A percentile compares a stretch with the other conserved stretches of the same genome.
These are phyloP conservation scores for Cherax destructor DNA, from an alignment of 1,140 invertebrate species.

Conservation along the genomic window DNA sequence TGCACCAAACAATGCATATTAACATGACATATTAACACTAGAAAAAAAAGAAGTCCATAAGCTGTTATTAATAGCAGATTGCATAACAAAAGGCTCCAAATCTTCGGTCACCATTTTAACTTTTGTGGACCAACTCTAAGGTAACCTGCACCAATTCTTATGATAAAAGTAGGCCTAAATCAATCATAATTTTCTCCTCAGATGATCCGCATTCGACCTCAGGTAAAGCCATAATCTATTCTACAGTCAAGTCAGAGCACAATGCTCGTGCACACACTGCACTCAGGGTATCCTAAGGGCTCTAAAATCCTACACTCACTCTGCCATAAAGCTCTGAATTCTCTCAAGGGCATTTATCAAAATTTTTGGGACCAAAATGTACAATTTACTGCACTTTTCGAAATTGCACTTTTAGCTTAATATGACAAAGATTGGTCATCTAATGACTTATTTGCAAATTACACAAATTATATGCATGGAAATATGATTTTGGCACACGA, in stretches of 20 bases:
- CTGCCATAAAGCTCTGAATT: background rate
- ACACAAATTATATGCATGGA: background rate
- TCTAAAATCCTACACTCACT: background rate
- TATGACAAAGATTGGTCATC: too few relatives aligned
- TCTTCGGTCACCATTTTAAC: background rate
- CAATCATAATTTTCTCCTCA: conserved; percentile 61
- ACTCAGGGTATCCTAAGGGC: conserved; percentile 5
- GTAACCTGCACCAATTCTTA: conserved; percentile 32
- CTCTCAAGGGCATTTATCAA: background rate
- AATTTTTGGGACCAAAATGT: background rate
- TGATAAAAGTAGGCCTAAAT: conserved; percentile 39
- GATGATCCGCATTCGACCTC: conserved; percentile 65
- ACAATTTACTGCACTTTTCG: background rate
- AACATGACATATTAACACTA: too few relatives aligned
- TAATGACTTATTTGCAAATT: too few relatives aligned
- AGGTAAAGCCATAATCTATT: conserved; percentile 56
- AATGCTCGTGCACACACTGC: conserved; percentile 1
- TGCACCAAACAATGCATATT: too few relatives aligned
- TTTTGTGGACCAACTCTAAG: conserved; percentile 37
- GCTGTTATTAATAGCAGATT: too few relatives aligned
- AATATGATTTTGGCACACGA: background rate
- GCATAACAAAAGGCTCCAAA: background rate
- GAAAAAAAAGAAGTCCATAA: too few relatives aligned
- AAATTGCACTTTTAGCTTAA: background rate
- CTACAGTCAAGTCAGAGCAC: conserved; percentile 21